Evolutionary conservation across 2,888 invertebrate genomes (phyloP), one percentile per base, ranked within the genome.

Genomic region (Phortica magna): DNA sequence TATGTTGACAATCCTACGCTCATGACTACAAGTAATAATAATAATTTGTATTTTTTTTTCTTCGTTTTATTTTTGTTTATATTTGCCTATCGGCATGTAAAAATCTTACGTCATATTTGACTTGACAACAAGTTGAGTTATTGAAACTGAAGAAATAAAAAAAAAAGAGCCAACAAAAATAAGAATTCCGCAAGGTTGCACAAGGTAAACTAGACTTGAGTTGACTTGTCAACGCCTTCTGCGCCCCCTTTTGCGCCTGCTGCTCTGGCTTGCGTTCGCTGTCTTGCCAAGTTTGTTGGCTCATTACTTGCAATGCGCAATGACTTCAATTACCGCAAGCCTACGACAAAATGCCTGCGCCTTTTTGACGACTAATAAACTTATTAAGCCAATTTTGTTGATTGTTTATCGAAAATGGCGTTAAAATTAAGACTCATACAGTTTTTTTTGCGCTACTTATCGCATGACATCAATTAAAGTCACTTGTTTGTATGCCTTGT

Each of bases 161-260:
- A 55, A 53, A 65, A 74, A 55, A 41, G 14, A 19, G 59, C 42
- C 22, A 59, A 73, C 59, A 39, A 73, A 57, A 42, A 73, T 72
- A 42, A 22, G 19, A 74, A 43, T 64, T 75, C 75, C 67, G 68
- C 88, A 86, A 86, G 86, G 86, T 85, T 86, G 86, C 81, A 83
- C 86, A 87, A 87, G 88, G 86, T 83, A 85, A 87, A 85, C 88
- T 81, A 80, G 84, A 48, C 84, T 75, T 48, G 64, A 22, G 12
- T 53, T n/a, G 53, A n/a, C 53, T 53, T 53, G 53, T 2, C 53
- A 31, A 31, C 31, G 31, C 31, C 31, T 31, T 31, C 31, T 31
- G 31, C 31, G 31, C 5, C 31, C 31, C 31, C 31, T 31, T 31
- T 31, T 31, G 22, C 41, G 41, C 41, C 65, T 39, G n/a, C 65